Conservation (phyloP, 2,113 vertebrate genomes). For the Malurus alboscapulatus region DNA sequence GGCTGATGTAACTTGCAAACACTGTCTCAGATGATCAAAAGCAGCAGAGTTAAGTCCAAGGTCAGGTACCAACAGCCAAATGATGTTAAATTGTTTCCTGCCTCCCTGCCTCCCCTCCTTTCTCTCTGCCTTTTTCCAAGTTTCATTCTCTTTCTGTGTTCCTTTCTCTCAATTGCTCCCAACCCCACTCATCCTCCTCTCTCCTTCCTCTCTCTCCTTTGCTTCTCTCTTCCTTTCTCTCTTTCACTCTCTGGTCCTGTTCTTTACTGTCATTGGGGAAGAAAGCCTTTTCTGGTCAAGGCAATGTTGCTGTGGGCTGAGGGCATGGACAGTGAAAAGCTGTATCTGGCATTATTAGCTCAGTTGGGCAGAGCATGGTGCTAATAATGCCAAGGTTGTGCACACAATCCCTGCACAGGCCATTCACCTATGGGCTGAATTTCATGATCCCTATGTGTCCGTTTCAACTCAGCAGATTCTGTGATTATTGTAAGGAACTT, state of each 20-base stretch:
- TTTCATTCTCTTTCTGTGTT: no score
- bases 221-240: background rate
- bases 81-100: background rate
- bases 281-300: background rate
- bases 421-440: no score
- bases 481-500: background rate
- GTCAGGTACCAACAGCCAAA: background rate
- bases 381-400: no score
- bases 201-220: no score
- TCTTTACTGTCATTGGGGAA: background rate
- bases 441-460: no score
- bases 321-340: background rate
- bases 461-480: no score
- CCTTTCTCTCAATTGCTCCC: no score
- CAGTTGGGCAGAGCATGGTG: no score
- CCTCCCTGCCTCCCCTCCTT: no score
- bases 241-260: background rate
- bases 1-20: background rate
- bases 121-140: background rate
- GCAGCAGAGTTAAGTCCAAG: background rate
- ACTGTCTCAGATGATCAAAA: background rate
- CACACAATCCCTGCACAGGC: no score
- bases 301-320: background rate
- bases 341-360: no score
- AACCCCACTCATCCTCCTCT: no score